Evolutionary conservation across 2,888 invertebrate species (phyloP), one percentile per base, ranked within the genome.

Genomic region (Parnassius orleans): DNA sequence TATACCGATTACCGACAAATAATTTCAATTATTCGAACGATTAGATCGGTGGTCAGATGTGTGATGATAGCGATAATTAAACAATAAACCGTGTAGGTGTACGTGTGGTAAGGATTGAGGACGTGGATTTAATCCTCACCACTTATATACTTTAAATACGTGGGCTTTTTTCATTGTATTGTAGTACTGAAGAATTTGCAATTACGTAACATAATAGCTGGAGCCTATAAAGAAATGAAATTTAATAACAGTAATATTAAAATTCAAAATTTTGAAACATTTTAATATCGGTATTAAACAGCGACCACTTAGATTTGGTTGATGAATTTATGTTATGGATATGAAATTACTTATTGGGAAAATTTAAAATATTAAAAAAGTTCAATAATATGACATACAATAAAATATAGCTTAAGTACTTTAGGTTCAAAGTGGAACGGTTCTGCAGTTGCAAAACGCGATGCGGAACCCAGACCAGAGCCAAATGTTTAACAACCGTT

Each of bases 401-500:
- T 19, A 19, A 19, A 19, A 19, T 2, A 41, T 12, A 2, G 9
- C 12, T 53, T 59, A 55, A 63, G 47, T 61, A 64, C 46, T 53
- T 57, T 19, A 47, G 19, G 59, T 53, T 24, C 46, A 53, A 50
- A 41, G 48, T 61, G 41, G 60, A 59, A 55, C 52, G 51, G 56
- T 59, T 51, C 42, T 43, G 61, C 61, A 66, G 67, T 63, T 68
- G 70, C 70, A 67, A 61, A 61, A 56, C 46, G 56, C 65, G 61
- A 65, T 66, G 63, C 63, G 67, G 67, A 66, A 71, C 70, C 48
- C 48, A 43, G 12, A 12, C 64, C 66, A 79, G 80, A 41, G 47
- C 51, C 52, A 81, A 61, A 82, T 79, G 81, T 79, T 79, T 81
- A 88, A 86, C 83, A 79, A 85, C 79, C 86, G 89, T 87, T 86